A percentile compares a stretch with the other conserved stretches of the same genome.
Evolutionary conservation across 2,113 vertebrate species (phyloP).

Genomic region (Lipophrys pholis): DNA sequence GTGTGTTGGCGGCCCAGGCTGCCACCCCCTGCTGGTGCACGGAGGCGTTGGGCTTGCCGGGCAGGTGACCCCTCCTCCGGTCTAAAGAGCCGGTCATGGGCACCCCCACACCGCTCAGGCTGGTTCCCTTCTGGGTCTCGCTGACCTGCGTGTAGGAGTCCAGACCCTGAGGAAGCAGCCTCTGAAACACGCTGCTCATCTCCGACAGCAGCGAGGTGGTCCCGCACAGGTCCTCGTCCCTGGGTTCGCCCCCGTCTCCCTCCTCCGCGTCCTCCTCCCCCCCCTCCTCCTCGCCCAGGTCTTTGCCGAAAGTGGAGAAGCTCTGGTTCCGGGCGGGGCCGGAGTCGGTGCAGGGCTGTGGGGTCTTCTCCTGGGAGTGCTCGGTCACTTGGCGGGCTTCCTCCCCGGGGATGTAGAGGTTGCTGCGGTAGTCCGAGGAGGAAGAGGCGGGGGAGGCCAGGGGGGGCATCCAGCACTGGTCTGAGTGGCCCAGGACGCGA

Average conservation of each 20-base stretch:
- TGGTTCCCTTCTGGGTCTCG: constrained; percentile 85
- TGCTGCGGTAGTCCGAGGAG: constrained; percentile 92
- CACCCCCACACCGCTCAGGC: constrained; percentile 63
- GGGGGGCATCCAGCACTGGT: constrained; percentile 99
- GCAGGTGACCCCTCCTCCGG: constrained; percentile 88
- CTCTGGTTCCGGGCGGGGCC: constrained; percentile 88
- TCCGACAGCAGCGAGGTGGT: constrained; percentile 91
- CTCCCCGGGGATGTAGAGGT: constrained; percentile 96
- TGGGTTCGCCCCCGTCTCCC: constrained; percentile 57
- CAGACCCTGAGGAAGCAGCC: constrained; percentile 90
- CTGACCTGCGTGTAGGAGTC: constrained; percentile 87
- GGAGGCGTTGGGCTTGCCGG: constrained; percentile 85
- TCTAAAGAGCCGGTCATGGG: constrained; percentile 87
- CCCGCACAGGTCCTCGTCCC: constrained; percentile 82
- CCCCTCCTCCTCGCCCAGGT: constrained; percentile 71
- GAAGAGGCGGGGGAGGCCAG: constrained; percentile 88
- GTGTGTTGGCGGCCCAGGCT: constrained; percentile 95
- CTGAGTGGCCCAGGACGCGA: constrained; percentile 94
- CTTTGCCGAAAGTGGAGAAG: constrained; percentile 97
- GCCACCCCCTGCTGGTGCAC: constrained; percentile 93
- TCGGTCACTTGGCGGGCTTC: constrained; percentile 85
- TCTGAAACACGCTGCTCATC: constrained; percentile 98
- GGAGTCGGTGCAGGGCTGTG: constrained; percentile 77
- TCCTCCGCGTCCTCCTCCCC: constrained; percentile 65
- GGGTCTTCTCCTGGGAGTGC: constrained; percentile 86